Base-by-base conservation (phyloP, 2,888 invertebrate genomes). In the Eristalinus aeneus region DNA sequence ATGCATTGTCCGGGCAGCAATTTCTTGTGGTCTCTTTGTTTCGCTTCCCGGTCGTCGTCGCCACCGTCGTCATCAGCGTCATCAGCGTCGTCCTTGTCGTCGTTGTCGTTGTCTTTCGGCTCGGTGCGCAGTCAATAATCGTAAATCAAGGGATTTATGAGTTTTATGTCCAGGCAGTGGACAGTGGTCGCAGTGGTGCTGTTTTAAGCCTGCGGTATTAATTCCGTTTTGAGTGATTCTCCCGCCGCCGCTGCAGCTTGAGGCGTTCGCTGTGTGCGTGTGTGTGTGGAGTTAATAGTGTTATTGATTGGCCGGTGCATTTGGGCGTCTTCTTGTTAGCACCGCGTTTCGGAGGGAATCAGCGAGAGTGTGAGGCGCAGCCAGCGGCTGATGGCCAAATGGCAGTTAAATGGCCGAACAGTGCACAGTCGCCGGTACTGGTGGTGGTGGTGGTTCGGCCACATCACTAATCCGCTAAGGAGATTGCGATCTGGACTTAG, bases 61-160 rank as follows among this genome's bases (percentile, higher is more conserved):
- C 32, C 31, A 20, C 74, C 65, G 77, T 77, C 64, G 56, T 81
- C 73, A 77, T 77, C 80, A 69, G n/a, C n/a, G 27, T 74, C 73
- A 16, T 16, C 23, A 27, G 12, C 27, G 23, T 46, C 76, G 12
- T 22, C 34, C 27, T 63, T 22, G 53, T 22, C 36, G 23, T 81
- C 69, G 77, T 77, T 64, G 46, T 86, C 73, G 74, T 77, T 71
- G 65, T 74, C 73, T 74, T 78, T 74, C 65, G 77, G 82, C 82
- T 82, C 71, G 73, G 77, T 86, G 82, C 86, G 82, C 86, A 82
- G 82, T 82, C 86, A 86, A 86, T 86, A 86, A 86, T 82, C 86
- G 82, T 86, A 86, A 86, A 86, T 86, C 86, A 86, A 82, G 86
- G 86, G 86, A 86, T 86, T 86, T 86, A 86, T 86, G 82, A 86